Percentiles rank a stretch among this genome's conserved stretches.
Evolutionary conservation across 2,113 vertebrate species (phyloP).

Genomic region (Plotosus lineatus): DNA sequence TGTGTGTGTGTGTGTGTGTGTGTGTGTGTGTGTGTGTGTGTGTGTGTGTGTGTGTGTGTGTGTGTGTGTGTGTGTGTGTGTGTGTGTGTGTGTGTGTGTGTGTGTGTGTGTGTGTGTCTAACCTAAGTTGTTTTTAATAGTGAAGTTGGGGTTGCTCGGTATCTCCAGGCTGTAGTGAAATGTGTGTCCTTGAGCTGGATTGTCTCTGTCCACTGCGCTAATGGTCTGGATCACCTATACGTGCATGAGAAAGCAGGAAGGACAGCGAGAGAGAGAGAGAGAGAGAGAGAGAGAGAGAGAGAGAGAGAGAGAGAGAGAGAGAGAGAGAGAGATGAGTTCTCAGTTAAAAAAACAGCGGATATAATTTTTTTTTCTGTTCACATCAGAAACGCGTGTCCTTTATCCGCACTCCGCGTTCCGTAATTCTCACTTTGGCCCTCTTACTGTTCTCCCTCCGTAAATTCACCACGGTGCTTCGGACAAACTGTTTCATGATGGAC

Average conservation of each 20-base stretch:
- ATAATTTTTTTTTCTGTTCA: conserved; percentile 63
- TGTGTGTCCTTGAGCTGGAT: conserved; percentile 91
- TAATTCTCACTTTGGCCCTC: conserved; percentile 59
- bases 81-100: background rate
- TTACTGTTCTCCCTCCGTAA: conserved; percentile 64
- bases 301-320: no score
- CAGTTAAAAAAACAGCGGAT: conserved; percentile 48
- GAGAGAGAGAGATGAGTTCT: conserved; percentile 43
- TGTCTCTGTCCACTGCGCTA: conserved; percentile 93
- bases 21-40: no score
- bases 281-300: no score
- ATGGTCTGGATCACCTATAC: conserved; percentile 95
- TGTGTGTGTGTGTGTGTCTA: conserved; percentile 54
- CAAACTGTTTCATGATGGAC: conserved; percentile 68
- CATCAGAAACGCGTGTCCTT: conserved; percentile 65
- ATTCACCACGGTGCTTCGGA: conserved; percentile 69
- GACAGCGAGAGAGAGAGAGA: no score
- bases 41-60: background rate
- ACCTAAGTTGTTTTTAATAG: conserved; percentile 96
- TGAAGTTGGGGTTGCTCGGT: conserved; percentile 96
- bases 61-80: background rate
- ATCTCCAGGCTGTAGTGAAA: conserved; percentile 96
- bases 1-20: no score
- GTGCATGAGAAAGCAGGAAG: no score
- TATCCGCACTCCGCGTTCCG: conserved; percentile 62